Conservation (phyloP, 2,888 invertebrate genomes). For the Ariolimax columbianus region DNA sequence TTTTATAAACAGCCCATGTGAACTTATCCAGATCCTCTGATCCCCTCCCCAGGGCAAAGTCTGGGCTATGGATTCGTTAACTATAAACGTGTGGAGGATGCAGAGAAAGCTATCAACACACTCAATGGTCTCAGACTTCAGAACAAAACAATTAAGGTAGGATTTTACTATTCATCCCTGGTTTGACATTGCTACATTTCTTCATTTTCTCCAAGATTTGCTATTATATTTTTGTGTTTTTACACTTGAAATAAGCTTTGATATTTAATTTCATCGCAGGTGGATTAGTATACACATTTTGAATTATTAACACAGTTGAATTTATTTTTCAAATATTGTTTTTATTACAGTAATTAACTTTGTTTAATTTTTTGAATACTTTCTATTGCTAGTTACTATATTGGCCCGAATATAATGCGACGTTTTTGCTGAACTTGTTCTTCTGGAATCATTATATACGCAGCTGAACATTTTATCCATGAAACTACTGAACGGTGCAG, state of each 20-base stretch:
- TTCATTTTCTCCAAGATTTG: not conserved
- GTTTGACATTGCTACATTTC: not conserved
- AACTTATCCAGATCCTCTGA: conserved; percentile 40
- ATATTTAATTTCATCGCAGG: conserved; percentile 19
- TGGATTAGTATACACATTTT: conserved; percentile 11
- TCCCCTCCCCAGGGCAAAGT: conserved; percentile 88
- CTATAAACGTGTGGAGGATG: conserved; percentile 97
- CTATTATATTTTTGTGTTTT: not conserved
- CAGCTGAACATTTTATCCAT: too few relatives aligned
- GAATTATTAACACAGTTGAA: conserved; percentile 25
- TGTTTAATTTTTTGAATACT: conserved; percentile 22
- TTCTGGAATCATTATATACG: too few relatives aligned
- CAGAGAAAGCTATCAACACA: conserved; percentile 98
- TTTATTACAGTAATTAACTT: conserved; percentile 13
- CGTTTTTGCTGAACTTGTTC: too few relatives aligned
- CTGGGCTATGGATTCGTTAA: conserved; percentile 99
- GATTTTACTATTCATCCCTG: not conserved
- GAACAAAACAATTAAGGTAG: conserved; percentile 97
- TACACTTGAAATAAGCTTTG: conserved; percentile 28
- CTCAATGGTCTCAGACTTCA: conserved; percentile 98
- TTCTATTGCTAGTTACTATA: conserved; percentile 29
- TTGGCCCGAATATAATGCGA: too few relatives aligned
- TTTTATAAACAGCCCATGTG: conserved; percentile 42
- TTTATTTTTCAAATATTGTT: conserved; percentile 19
- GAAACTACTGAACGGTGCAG: too few relatives aligned